Conservation (phyloP, 2,888 invertebrate genomes). For the Macrosiphum euphorbiae region DNA sequence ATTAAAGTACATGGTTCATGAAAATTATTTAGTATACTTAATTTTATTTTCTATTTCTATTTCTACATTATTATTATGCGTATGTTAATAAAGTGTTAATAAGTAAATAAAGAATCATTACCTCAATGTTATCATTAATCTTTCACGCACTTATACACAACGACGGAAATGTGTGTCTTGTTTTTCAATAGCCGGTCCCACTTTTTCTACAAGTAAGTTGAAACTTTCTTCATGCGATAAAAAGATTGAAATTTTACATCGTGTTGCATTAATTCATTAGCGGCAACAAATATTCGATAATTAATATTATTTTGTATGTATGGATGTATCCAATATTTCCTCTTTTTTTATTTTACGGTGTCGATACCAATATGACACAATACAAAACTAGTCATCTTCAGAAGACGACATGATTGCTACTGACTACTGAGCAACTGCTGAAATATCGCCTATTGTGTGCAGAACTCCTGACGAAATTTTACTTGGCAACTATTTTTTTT, state of each 20-base stretch:
- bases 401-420: not conserved
- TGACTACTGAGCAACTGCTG: not conserved
- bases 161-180: slow-evolving; percentile 27
- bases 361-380: not conserved
- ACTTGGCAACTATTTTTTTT: slow-evolving; percentile 25
- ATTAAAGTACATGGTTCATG: not conserved
- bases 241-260: slow-evolving; percentile 42
- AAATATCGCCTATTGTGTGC: not conserved
- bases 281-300: slow-evolving; percentile 10
- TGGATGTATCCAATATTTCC: slow-evolving; percentile 42
- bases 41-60: not conserved
- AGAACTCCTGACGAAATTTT: slow-evolving; percentile 1
- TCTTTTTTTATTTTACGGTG: not conserved
- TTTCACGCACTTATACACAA: slow-evolving; percentile 5
- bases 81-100: slow-evolving; percentile 1
- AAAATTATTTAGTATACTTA: not conserved
- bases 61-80: not conserved
- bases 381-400: not conserved
- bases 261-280: slow-evolving; percentile 36
- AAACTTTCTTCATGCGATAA: slow-evolving; percentile 24
- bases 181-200: slow-evolving; percentile 25
- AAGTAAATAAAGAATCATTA: slow-evolving; percentile 15
- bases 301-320: slow-evolving; percentile 33
- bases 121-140: slow-evolving; percentile 17
- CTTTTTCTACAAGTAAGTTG: slow-evolving; percentile 38